Conservation (phyloP, 2,797 vertebrate species). For the Dipus sagitta region DNA sequence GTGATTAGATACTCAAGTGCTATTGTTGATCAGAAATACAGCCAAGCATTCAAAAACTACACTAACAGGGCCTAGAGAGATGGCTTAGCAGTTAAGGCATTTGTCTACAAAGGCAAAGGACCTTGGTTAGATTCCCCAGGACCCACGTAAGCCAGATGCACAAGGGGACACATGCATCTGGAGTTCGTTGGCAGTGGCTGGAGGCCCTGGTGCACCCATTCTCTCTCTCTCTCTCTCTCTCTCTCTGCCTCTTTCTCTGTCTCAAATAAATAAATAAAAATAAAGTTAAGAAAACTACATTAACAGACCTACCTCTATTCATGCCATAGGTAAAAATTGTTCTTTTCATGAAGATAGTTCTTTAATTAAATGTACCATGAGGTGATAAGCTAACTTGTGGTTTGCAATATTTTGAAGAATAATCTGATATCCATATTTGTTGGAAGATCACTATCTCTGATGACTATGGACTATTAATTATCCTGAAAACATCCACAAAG, state of each 20-base stretch:
- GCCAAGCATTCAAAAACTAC: not conserved
- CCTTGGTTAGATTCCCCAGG: too few species aligned
- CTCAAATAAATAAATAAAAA: too few species aligned
- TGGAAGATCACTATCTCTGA: not conserved
- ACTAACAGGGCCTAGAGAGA: not conserved
- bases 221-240: too few species aligned
- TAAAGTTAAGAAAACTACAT: not conserved
- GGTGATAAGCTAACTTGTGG: not conserved
- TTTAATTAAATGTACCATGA: not conserved
- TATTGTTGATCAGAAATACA: not conserved
- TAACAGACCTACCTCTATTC: not conserved
- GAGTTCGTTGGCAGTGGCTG: too few species aligned
- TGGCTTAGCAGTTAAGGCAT: too few species aligned
- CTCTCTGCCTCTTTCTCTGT: too few species aligned
- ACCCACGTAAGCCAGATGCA: too few species aligned
- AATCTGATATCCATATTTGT: not conserved
- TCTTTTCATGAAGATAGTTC: constrained; percentile 17
- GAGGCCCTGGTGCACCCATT: too few species aligned
- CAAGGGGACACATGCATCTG: too few species aligned
- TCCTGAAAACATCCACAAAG: not conserved
- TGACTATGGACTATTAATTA: not conserved
- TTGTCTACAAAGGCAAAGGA: too few species aligned
- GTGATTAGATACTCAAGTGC: not conserved
- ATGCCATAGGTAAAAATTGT: not conserved
- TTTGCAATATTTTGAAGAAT: not conserved